Evolutionary conservation across 2,113 vertebrate species (phyloP).

Genomic region (Brachyistius frenatus): DNA sequence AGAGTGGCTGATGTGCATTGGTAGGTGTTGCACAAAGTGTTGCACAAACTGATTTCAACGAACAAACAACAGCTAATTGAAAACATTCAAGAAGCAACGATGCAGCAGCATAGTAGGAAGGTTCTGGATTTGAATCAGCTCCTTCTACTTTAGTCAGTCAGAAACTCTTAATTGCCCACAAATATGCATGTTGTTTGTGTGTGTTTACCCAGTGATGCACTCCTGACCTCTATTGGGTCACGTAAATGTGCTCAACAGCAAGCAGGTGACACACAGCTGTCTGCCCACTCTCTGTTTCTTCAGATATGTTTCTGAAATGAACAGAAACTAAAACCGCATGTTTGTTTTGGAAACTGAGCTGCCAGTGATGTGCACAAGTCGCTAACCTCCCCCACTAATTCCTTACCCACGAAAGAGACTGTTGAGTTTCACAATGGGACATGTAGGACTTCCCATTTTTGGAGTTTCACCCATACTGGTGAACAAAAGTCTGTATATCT

Average conservation of each 20-base stretch:
- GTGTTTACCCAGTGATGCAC: slow-evolving; percentile 37
- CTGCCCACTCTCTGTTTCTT: not conserved
- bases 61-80: not conserved
- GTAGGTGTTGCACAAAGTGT: not conserved
- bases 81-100: not conserved
- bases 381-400: slow-evolving; percentile 28
- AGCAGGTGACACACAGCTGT: slow-evolving; percentile 26
- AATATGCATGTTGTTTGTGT: slow-evolving; percentile 21
- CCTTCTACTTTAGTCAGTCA: slow-evolving; percentile 35
- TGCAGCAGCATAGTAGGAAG: not conserved
- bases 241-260: slow-evolving; percentile 2
- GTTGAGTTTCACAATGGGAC: not conserved
- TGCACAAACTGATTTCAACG: not conserved
- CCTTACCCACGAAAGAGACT: not conserved
- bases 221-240: slow-evolving; percentile 28
- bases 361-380: not conserved
- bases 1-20: slow-evolving; percentile 14
- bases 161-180: slow-evolving; percentile 51
- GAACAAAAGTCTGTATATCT: not conserved
- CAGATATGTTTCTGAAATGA: not conserved
- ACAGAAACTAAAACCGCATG: not conserved
- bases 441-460: not conserved
- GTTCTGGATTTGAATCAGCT: not conserved
- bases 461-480: not conserved
- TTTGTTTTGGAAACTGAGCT: slow-evolving; percentile 32